Conservation (phyloP, 2,113 vertebrate genomes). For the Acrocephalus arundinaceus region DNA sequence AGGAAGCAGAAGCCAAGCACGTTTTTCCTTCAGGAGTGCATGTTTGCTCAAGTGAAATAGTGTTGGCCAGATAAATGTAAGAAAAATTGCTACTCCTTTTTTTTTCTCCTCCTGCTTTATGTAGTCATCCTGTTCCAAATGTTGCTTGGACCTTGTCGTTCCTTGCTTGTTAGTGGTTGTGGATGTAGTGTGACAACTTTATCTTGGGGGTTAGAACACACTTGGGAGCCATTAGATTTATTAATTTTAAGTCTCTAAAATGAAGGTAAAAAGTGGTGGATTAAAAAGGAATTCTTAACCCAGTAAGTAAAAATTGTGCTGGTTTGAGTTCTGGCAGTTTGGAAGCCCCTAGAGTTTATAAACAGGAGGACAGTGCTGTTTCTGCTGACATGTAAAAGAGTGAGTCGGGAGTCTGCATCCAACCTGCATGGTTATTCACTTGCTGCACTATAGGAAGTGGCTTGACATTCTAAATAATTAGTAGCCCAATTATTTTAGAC, state of each 20-base stretch:
- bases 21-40: neutral
- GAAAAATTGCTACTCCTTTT: neutral
- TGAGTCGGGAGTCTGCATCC: neutral
- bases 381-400: neutral
- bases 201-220: neutral
- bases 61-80: neutral
- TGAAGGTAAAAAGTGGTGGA: neutral
- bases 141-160: neutral
- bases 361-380: neutral
- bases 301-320: neutral
- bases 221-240: neutral
- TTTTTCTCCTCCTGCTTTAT: neutral
- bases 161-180: neutral
- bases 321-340: neutral
- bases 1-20: neutral
- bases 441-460: neutral
- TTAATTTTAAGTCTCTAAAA: neutral
- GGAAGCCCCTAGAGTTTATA: neutral
- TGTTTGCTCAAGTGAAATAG: neutral
- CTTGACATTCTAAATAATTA: neutral
- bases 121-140: neutral
- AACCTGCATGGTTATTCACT: neutral
- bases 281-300: neutral
- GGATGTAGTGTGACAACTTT: neutral
- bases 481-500: neutral